phyloP scores from a whole-genome alignment of 2,888 invertebrate genomes.

The Lacanobia wlatinum region DNA sequence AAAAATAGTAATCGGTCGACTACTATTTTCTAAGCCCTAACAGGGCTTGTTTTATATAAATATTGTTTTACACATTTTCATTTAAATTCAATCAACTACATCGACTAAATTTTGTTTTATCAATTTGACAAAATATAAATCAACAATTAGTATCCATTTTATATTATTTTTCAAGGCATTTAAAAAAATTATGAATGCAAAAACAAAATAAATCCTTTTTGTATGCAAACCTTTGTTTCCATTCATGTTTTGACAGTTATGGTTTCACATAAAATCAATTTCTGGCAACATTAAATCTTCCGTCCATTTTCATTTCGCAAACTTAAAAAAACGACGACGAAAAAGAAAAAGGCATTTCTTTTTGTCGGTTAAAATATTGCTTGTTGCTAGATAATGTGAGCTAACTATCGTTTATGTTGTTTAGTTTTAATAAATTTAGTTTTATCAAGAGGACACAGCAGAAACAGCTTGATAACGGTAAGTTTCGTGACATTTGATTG shows the following conservation, averaged over 20 bases:
- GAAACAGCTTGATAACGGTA: constrained; percentile 79
- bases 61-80: no score
- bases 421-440: constrained; percentile 74
- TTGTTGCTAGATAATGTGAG: constrained; percentile 83
- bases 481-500: constrained; percentile 84
- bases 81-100: no score
- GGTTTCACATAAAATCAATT: constrained; percentile 22
- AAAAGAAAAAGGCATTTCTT: constrained; percentile 80
- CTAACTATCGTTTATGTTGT: constrained; percentile 74
- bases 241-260: constrained; percentile 51
- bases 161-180: no score
- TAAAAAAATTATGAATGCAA: no score
- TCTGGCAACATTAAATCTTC: constrained; percentile 76
- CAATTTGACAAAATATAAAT: no score
- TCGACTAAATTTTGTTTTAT: no score
- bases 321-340: constrained; percentile 87
- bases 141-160: no score
- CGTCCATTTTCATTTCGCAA: constrained; percentile 88
- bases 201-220: background rate
- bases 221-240: background rate
- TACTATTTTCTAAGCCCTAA: no score
- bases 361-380: constrained; percentile 81
- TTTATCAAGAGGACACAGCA: constrained; percentile 68
- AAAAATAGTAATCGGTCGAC: no score
- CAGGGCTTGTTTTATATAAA: no score